Evolutionary conservation across 2,113 vertebrate genomes (phyloP).

Genomic region (Misgurnus mizolepis): DNA sequence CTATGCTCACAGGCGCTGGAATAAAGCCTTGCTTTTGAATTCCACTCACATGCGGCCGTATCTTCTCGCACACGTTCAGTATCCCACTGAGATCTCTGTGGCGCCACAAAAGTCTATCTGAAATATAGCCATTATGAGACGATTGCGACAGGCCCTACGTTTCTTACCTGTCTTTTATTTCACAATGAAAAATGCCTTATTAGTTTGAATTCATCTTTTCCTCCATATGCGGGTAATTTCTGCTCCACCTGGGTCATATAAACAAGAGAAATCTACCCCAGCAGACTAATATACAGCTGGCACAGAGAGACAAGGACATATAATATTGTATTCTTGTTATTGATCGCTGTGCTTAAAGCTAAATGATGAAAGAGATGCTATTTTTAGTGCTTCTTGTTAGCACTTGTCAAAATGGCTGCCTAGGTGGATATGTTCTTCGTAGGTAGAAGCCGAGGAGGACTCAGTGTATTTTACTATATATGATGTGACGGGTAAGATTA

Average conservation of each 20-base stretch:
- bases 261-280: conserved; percentile 20
- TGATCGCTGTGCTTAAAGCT: conserved; percentile 40
- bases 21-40: background rate
- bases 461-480: conserved; percentile 8
- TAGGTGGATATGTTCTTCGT: background rate
- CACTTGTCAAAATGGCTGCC: conserved; percentile 8
- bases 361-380: background rate
- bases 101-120: conserved; percentile 9
- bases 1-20: background rate
- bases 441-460: conserved; percentile 1
- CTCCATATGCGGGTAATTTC: conserved; percentile 13
- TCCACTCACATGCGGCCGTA: conserved; percentile 5
- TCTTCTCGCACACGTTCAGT: conserved; percentile 8
- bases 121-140: conserved; percentile 49
- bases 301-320: conserved; percentile 3
- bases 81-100: conserved; percentile 11
- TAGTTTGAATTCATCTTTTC: conserved; percentile 33
- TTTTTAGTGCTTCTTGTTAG: conserved; percentile 17
- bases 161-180: conserved; percentile 15
- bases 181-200: conserved; percentile 32
- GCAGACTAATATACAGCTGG: conserved; percentile 9
- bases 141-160: conserved; percentile 26
- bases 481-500: conserved; percentile 8
- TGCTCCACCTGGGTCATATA: conserved; percentile 16
- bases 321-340: conserved; percentile 30